phyloP scores from a whole-genome alignment of 2,113 vertebrate species.

The Channa maculata region DNA sequence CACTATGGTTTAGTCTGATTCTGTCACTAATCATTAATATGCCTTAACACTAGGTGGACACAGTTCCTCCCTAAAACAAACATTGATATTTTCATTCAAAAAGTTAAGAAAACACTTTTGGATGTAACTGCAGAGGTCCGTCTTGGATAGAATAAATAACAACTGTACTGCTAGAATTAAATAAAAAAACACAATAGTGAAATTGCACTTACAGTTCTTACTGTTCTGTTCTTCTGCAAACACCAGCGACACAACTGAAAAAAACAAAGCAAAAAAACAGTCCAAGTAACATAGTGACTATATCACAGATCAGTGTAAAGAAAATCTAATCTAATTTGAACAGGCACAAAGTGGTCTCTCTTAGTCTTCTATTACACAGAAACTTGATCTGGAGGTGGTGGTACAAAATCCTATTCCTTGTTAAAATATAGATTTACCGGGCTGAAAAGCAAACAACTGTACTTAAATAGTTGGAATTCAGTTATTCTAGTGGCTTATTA shows the following conservation, averaged over 20 bases:
- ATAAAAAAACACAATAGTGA: background rate
- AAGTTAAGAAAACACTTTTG: background rate
- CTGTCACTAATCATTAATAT: slow-evolving; percentile 36
- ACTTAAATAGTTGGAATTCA: too few species aligned
- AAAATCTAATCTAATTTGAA: too few species aligned
- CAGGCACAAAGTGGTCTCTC: too few species aligned
- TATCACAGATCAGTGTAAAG: too few species aligned
- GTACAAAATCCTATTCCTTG: background rate
- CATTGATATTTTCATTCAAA: background rate
- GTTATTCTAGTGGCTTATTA: too few species aligned
- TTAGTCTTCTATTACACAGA: too few species aligned
- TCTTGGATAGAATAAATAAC: too few species aligned
- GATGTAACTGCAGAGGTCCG: background rate
- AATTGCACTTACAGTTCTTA: slow-evolving; percentile 46
- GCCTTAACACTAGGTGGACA: slow-evolving; percentile 18
- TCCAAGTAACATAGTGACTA: background rate
- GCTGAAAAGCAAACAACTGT: background rate
- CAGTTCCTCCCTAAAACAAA: slow-evolving; percentile 5
- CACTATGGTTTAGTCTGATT: slow-evolving; percentile 30
- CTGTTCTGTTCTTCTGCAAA: slow-evolving; percentile 74
- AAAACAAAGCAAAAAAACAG: slow-evolving; percentile 10
- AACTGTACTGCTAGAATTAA: too few species aligned
- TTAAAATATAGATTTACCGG: too few species aligned
- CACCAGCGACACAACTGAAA: slow-evolving; percentile 80
- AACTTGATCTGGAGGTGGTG: too few species aligned